These are phyloP conservation scores for Nasonia longicornis DNA, from an alignment of 1,140 invertebrate species.

Conservation along the genomic window DNA sequence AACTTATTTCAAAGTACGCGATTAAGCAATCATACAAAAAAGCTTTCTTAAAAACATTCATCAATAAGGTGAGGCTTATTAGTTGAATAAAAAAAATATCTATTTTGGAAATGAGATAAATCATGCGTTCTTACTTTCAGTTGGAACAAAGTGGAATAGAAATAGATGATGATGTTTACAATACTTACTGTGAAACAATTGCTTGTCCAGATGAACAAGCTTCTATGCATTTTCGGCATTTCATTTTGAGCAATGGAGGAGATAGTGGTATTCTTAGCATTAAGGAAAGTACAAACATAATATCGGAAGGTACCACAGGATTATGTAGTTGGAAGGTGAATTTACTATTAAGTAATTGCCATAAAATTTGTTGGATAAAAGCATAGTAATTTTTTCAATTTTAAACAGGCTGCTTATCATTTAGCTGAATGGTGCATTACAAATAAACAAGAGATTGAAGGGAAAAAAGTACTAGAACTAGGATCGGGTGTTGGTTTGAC, in stretches of 20 bases:
- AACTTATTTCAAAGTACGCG: constrained; percentile 63
- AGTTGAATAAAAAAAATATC: constrained; percentile 8
- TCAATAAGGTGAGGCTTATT: constrained; percentile 56
- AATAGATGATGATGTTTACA: constrained; percentile 66
- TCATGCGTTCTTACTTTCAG: constrained; percentile 40
- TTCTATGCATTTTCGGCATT: constrained; percentile 67
- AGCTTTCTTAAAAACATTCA: constrained; percentile 67
- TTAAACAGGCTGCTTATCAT: constrained; percentile 64
- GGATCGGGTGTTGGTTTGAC: constrained; percentile 72
- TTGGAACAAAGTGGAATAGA: constrained; percentile 62
- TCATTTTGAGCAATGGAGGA: constrained; percentile 56
- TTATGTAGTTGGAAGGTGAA: constrained; percentile 71
- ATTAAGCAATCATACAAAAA: constrained; percentile 67
- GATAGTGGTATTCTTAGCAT: constrained; percentile 62
- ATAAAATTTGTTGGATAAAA: constrained; percentile 27
- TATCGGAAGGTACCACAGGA: constrained; percentile 73
- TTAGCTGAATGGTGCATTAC: constrained; percentile 70
- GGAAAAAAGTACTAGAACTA: constrained; percentile 71
- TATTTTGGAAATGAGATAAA: background rate
- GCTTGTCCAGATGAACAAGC: constrained; percentile 50
- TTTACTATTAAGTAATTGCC: background rate
- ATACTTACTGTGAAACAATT: constrained; percentile 63
- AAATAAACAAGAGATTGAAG: constrained; percentile 61
- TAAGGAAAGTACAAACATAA: constrained; percentile 69
- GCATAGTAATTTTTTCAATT: constrained; percentile 19